phyloP scores from a whole-genome alignment of 2,888 invertebrate species.

The Papilio elwesi region DNA sequence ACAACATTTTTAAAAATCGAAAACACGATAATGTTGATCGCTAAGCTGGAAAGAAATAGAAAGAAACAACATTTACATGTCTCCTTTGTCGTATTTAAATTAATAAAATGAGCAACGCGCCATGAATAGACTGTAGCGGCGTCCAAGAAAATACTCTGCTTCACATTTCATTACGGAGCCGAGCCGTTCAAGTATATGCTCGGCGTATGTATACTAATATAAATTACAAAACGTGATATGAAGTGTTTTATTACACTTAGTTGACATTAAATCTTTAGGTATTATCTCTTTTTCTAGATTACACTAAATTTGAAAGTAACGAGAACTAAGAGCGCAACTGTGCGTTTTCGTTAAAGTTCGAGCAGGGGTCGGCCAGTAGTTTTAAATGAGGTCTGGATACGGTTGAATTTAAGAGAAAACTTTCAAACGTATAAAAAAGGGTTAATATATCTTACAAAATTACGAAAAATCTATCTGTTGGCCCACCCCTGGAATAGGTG shows the following conservation, averaged over 20 bases:
- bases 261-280: background rate
- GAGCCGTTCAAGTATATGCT: constrained; percentile 25
- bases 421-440: no score
- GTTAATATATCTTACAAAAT: no score
- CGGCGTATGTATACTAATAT: constrained; percentile 11
- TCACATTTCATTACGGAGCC: constrained; percentile 23
- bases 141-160: constrained; percentile 17
- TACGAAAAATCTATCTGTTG: no score
- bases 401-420: constrained; percentile 34
- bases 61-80: constrained; percentile 2
- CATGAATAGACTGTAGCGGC: constrained; percentile 12
- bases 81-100: background rate
- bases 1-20: background rate
- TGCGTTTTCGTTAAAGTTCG: background rate
- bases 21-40: background rate
- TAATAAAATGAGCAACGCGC: constrained; percentile 17
- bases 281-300: no score
- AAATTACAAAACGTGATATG: background rate
- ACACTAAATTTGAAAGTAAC: no score
- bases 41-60: background rate
- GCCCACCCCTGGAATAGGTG: no score
- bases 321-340: no score
- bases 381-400: background rate
- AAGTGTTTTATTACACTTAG: constrained; percentile 4
- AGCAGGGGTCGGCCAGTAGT: background rate